Evolutionary conservation across 2,113 vertebrate genomes (phyloP).

Genomic region (Aleadryas rufinucha): DNA sequence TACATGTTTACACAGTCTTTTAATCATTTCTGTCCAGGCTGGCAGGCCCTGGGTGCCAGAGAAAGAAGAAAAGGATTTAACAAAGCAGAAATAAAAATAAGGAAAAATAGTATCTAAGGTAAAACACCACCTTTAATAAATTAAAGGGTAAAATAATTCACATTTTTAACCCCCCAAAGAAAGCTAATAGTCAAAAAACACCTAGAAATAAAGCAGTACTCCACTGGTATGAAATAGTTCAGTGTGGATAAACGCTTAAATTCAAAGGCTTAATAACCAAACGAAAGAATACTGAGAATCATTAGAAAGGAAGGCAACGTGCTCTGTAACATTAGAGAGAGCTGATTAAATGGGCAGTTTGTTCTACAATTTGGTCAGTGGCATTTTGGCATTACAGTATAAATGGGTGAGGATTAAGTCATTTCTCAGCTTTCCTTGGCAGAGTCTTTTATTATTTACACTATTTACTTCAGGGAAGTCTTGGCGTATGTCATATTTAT

Average conservation of each 20-base stretch:
- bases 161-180: not conserved
- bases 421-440: slow-evolving; percentile 88
- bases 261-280: slow-evolving; percentile 25
- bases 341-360: slow-evolving; percentile 76
- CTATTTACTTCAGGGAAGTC: slow-evolving; percentile 85
- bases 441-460: slow-evolving; percentile 86
- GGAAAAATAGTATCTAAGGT: not conserved
- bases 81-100: slow-evolving; percentile 61
- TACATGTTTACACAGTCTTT: slow-evolving; percentile 62
- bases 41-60: slow-evolving; percentile 26
- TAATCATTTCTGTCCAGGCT: slow-evolving; percentile 63
- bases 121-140: slow-evolving; percentile 21
- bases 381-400: slow-evolving; percentile 69
- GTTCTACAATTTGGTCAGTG: slow-evolving; percentile 71
- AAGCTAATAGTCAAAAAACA: not conserved
- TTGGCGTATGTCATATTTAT: slow-evolving; percentile 81
- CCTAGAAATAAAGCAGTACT: slow-evolving; percentile 1
- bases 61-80: slow-evolving; percentile 42
- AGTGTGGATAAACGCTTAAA: not conserved
- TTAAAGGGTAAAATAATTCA: slow-evolving; percentile 20
- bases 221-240: not conserved
- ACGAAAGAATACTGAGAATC: slow-evolving; percentile 40
- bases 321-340: slow-evolving; percentile 62
- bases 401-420: slow-evolving; percentile 83
- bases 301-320: slow-evolving; percentile 58